Conservation (phyloP, 1,140 invertebrate species). For the Eumaeus atala region DNA sequence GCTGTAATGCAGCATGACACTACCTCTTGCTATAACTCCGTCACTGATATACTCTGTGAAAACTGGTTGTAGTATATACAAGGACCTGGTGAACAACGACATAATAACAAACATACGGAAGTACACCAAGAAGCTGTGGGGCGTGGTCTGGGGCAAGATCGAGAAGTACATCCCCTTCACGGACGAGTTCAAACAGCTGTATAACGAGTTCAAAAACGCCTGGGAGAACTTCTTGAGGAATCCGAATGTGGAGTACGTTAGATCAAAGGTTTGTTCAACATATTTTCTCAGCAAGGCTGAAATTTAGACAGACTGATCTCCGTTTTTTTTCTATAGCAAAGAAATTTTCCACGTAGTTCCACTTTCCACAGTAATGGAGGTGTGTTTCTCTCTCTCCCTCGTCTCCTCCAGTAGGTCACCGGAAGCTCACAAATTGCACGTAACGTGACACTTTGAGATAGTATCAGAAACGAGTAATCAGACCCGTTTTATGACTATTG, state of each 20-base stretch:
- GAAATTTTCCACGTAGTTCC: too few species aligned
- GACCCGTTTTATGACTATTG: too few species aligned
- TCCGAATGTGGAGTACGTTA: conserved; percentile 79
- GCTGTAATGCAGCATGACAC: too few species aligned
- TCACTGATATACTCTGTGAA: too few species aligned
- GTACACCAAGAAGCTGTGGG: conserved; percentile 79
- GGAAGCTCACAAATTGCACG: too few species aligned
- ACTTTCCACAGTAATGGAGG: too few species aligned
- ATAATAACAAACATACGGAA: conserved; percentile 85
- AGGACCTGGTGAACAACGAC: conserved; percentile 80
- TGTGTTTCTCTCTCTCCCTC: too few species aligned
- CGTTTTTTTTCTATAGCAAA: too few species aligned
- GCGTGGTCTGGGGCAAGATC: conserved; percentile 83
- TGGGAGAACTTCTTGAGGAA: conserved; percentile 81
- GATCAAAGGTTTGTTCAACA: conserved; percentile 47
- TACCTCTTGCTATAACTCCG: too few species aligned
- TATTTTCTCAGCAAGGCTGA: not conserved
- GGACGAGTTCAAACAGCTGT: conserved; percentile 81
- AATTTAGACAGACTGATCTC: not conserved
- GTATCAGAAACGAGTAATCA: too few species aligned
- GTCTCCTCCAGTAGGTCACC: too few species aligned
- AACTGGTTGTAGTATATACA: conserved; percentile 49
- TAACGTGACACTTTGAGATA: too few species aligned
- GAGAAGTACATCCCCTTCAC: conserved; percentile 86
- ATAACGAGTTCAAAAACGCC: conserved; percentile 81